Evolutionary conservation across 2,888 invertebrate species (phyloP), one percentile per base, ranked within the genome.

Genomic region (Luffia ferchaultella): DNA sequence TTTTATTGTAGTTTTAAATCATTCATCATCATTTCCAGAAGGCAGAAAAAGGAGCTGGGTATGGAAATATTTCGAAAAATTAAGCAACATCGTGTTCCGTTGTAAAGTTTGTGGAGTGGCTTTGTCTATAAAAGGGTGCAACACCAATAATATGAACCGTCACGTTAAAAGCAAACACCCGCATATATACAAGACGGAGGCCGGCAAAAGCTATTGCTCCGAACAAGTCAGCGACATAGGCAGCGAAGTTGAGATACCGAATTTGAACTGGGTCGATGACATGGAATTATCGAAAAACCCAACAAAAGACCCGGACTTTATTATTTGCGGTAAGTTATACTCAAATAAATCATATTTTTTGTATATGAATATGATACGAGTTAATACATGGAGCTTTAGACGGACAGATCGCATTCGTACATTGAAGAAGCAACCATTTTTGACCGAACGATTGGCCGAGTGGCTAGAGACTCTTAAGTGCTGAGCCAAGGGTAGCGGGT

Each of bases 91-190:
- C 0, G 76, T 80, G 44, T 82, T 75, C 59, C 71, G 75, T 1
- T 83, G 83, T 57, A 73, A 67, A 42, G 54, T 82, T 0, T 83
- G 83, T 63, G 71, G 69, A 20, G 76, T 73, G 0, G 77, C 79
- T 2, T 60, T 83, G 1, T 83, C 83, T 2, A 83, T 82, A 55
- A 82, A 82, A 52, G 82, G 79, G 1, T 80, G 76, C 52, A 83
- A 83, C 53, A 77, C 79, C 0, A 83, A 83, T 58, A 83, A 83
- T 48, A 73, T 83, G 77, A 83, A 83, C 57, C 63, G 83, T 0
- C 83, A 83, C 18, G 69, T 83, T 19, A 58, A 75, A 3, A 70
- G 77, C 0, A 65, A 72, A 12, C 83, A 83, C 54, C 72, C 74
- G 0, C 63, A 59, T 0, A 60, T 73, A 0, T 83, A 69, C 50